A percentile compares a stretch with the other conserved stretches of the same genome.
Evolutionary conservation across 2,888 invertebrate genomes (phyloP).

Genomic region (Clitarchus hookeri): DNA sequence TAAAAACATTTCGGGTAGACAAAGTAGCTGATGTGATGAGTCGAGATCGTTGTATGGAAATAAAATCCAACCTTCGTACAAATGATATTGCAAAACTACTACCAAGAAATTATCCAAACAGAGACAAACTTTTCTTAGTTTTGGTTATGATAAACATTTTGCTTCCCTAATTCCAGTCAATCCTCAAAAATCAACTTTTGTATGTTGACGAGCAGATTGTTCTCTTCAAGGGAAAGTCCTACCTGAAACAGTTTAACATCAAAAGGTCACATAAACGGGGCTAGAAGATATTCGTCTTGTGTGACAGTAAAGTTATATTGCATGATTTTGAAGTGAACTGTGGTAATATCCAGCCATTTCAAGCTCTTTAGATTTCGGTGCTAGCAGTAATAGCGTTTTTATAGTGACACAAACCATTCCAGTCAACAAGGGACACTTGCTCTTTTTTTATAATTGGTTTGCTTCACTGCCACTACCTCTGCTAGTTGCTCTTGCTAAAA

Average conservation of each 20-base stretch:
- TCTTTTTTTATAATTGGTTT: constrained; percentile 20
- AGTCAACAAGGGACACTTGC: neutral
- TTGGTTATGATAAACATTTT: neutral
- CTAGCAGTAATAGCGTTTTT: constrained; percentile 16
- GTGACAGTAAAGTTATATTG: constrained; percentile 47
- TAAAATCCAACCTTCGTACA: neutral
- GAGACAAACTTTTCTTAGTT: neutral
- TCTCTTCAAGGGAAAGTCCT: neutral
- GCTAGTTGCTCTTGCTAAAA: too few relatives aligned
- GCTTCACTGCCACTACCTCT: neutral
- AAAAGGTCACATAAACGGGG: constrained; percentile 54
- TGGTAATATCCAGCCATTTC: constrained; percentile 37
- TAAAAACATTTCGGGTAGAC: neutral
- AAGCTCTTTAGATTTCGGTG: neutral
- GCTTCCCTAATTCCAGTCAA: neutral
- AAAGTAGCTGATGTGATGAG: neutral
- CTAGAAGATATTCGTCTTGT: constrained; percentile 48
- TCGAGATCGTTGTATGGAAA: neutral
- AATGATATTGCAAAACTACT: neutral
- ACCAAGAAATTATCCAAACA: neutral
- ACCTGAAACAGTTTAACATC: constrained; percentile 49
- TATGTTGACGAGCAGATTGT: constrained; percentile 5
- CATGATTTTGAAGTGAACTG: constrained; percentile 50
- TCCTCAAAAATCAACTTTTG: neutral
- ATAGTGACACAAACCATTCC: neutral